Percentiles rank a stretch among this genome's conserved stretches.
These are phyloP conservation scores for Rattus norvegicus DNA, from an alignment of 2,113 vertebrate genomes.

Conservation along the genomic window DNA sequence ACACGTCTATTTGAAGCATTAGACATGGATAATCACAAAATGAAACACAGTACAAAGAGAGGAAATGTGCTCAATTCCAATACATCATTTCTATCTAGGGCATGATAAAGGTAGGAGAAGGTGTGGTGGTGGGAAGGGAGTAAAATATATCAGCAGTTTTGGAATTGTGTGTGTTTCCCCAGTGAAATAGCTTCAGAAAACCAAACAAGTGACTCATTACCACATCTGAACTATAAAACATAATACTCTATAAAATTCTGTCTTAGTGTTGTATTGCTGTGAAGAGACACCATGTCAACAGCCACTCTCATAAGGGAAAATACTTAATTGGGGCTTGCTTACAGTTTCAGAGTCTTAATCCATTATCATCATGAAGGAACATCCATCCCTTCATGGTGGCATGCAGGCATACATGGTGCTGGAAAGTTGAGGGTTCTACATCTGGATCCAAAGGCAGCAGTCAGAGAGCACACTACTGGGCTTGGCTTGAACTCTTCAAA, in stretches of 20 bases:
- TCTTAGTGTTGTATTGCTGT: background rate
- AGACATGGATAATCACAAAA: background rate
- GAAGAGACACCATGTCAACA: background rate
- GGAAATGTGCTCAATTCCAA: background rate
- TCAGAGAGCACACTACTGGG: background rate
- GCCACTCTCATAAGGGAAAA: background rate
- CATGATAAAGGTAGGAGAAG: background rate
- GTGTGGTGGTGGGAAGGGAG: fast-evolving
- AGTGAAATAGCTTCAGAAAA: slow-evolving; percentile 26
- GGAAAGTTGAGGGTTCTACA: background rate
- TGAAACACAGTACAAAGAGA: background rate
- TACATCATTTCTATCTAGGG: background rate
- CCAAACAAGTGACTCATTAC: background rate
- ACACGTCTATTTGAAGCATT: background rate
- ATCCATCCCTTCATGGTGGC: too few species aligned
- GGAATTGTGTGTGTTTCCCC: background rate
- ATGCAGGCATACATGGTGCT: background rate
- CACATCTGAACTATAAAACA: background rate
- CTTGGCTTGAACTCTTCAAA: too few species aligned
- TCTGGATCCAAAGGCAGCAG: background rate
- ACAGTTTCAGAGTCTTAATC: background rate
- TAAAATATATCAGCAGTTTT: background rate
- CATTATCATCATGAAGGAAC: background rate
- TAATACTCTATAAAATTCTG: background rate
- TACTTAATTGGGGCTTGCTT: too few species aligned